Percentiles rank a stretch among this genome's conserved stretches.
These are phyloP conservation scores for Clarias gariepinus DNA, from an alignment of 2,113 vertebrate genomes.

Conservation along the genomic window DNA sequence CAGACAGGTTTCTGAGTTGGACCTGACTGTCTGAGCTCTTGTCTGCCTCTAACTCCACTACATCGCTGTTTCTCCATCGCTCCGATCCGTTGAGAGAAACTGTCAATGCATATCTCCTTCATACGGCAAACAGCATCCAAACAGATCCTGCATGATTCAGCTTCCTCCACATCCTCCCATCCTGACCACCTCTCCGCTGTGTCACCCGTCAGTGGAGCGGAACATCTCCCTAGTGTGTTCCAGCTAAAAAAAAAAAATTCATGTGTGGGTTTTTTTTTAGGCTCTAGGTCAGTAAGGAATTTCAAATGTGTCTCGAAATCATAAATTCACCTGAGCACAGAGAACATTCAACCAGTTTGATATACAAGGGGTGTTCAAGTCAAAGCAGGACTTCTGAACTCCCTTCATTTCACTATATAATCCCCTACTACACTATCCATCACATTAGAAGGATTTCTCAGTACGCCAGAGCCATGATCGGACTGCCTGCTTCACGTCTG, in stretches of 20 bases:
- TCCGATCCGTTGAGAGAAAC: neutral
- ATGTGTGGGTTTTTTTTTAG: neutral
- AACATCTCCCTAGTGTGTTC: neutral
- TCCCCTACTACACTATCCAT: too few relatives aligned
- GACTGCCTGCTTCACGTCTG: too few relatives aligned
- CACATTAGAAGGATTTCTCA: too few relatives aligned
- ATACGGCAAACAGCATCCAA: neutral
- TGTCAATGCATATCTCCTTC: neutral
- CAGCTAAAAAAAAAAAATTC: neutral
- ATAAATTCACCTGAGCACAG: neutral
- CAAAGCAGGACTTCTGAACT: too few relatives aligned
- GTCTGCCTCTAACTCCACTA: neutral
- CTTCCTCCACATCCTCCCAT: neutral
- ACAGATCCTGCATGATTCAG: neutral
- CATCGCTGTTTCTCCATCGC: neutral
- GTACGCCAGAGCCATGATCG: too few relatives aligned
- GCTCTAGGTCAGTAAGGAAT: neutral
- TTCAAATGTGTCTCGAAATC: neutral
- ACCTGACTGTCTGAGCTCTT: neutral
- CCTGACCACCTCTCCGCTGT: neutral
- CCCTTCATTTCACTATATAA: too few relatives aligned
- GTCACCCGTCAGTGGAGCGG: neutral
- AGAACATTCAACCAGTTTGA: neutral
- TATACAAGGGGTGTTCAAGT: too few relatives aligned
- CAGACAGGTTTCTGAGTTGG: neutral